phyloP scores from a whole-genome alignment of 1,140 invertebrate species.

The Samia ricini region DNA sequence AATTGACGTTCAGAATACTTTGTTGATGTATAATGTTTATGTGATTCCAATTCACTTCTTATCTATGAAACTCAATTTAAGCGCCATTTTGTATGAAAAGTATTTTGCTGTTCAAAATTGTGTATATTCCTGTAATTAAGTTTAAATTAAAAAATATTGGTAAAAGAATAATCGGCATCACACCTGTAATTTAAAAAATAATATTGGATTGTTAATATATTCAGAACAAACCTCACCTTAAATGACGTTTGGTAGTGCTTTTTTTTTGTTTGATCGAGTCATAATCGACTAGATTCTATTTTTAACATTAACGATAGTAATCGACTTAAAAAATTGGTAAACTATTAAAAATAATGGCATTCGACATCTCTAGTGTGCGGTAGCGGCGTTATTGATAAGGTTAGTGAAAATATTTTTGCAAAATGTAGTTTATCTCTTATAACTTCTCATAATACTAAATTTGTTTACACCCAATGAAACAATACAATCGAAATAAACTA shows the following conservation, averaged over 20 bases:
- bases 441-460: not conserved
- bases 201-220: constrained; percentile 16
- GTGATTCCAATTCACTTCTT: not conserved
- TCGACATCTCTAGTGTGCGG: constrained; percentile 30
- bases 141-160: constrained; percentile 5
- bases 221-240: constrained; percentile 18
- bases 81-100: not conserved
- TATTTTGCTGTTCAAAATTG: not conserved
- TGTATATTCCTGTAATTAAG: constrained; percentile 18
- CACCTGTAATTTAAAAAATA: constrained; percentile 17
- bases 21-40: not conserved
- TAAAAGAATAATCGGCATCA: constrained; percentile 1
- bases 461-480: not conserved
- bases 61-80: not conserved
- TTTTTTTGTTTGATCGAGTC: no score
- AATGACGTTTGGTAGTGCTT: constrained; percentile 17
- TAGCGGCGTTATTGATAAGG: constrained; percentile 53
- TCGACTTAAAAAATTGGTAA: not conserved
- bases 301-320: not conserved
- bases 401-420: constrained; percentile 48
- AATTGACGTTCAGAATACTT: constrained; percentile 46
- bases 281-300: no score
- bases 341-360: not conserved
- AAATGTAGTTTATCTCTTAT: constrained; percentile 28
- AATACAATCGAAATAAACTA: not conserved